Evolutionary conservation across 2,888 invertebrate genomes (phyloP), one percentile per base, ranked within the genome.

Genomic region (Stenoptilia bipunctidactyla): DNA sequence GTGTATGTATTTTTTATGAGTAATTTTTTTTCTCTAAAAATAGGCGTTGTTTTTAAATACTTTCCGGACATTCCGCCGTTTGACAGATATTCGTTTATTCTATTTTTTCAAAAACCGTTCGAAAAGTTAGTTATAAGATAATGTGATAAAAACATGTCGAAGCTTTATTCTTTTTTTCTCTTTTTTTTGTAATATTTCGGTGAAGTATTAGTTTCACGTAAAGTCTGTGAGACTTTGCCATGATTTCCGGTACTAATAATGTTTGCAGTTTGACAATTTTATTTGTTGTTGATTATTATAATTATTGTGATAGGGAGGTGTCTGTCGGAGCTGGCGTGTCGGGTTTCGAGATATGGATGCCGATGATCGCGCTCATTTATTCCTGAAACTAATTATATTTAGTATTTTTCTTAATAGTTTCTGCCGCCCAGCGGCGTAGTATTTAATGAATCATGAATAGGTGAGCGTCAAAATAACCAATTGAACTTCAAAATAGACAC

Each of bases 61-160:
- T 20, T 20, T 20, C 20, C 20, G 20, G 20, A 20, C 20, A 20
- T 20, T 20, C 20, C 20, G 20, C 20, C 8, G 20, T 20, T 20
- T 3, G 20, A 20, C 20, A 20, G 20, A 20, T 20, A 20, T 20
- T 20, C 30, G 30, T 12, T 30, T 30, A 8, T 9, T 13, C 13
- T 38, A 27, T n/a, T 14, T 37, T 12, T 14, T 33, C 39, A 20
- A 39, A 34, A 14, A 15, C 27, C 34, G 42, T 38, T 43, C 39
- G 43, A 30, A 9, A 30, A 9, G 30, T 30, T 59, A 58, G 58
- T 45, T 51, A 45, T 55, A 64, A 61, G 61, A 52, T 58, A 55
- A 56, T 61, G 64, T 62, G 64, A 62, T 65, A 62, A 57, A 52
- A 55, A 55, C 51, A 53, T 58, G 20, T 58, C 54, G 55, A 43